Evolutionary conservation across 2,888 invertebrate species (phyloP).

Genomic region (Anodontia alba): DNA sequence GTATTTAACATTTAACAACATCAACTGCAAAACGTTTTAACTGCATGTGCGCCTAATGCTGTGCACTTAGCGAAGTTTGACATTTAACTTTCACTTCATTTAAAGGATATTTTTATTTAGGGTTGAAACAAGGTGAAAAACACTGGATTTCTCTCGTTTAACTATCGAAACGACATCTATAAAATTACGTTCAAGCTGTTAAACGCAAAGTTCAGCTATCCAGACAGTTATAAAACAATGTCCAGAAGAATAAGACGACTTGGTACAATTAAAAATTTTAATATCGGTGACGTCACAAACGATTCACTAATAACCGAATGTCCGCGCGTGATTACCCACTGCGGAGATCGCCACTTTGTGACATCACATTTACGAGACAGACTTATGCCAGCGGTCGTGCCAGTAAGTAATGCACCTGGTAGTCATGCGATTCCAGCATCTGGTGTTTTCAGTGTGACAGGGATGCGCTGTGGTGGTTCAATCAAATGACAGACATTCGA

Average conservation of each 20-base stretch:
- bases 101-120: too few relatives aligned
- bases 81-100: too few relatives aligned
- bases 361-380: background rate
- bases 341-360: background rate
- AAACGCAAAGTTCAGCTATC: background rate
- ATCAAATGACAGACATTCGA: too few relatives aligned
- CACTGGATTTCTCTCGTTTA: background rate
- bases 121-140: too few relatives aligned
- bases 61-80: too few relatives aligned
- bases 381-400: background rate
- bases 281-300: background rate
- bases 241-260: background rate
- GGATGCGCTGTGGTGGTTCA: too few relatives aligned
- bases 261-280: background rate
- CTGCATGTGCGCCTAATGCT: too few relatives aligned
- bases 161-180: background rate
- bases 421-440: background rate
- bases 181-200: background rate
- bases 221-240: background rate
- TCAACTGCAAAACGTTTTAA: too few relatives aligned
- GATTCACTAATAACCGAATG: background rate
- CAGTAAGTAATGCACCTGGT: background rate
- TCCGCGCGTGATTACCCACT: slow-evolving; percentile 3
- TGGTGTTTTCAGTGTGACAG: too few relatives aligned
- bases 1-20: too few relatives aligned